Evolutionary conservation across 2,797 vertebrate genomes (phyloP), one percentile per base, ranked within the genome.

Genomic region (Melanotaenia nigrans): DNA sequence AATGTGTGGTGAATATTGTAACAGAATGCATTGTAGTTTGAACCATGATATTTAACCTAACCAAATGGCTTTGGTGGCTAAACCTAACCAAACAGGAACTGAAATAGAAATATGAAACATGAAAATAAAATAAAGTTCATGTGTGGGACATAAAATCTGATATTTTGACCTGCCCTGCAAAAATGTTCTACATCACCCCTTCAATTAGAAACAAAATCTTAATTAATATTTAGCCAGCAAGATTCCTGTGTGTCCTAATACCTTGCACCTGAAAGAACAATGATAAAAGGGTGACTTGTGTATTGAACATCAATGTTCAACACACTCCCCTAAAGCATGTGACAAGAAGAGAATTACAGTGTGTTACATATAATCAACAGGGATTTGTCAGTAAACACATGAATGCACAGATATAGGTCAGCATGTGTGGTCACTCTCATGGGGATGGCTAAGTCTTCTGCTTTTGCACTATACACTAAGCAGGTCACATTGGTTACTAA

Each of bases 401-500:
- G 55, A 35, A 58, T 30, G 55, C 8, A 9, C 24, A 20, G 20
- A 75, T 56, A 53, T 32, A 32, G 28, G 13, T 68, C 61, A 30
- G 14, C 13, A 59, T 61, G 40, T 38, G 59, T 9, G 1, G 22
- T 59, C 30, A 8, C 32, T 53, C 22, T 67, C 20, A 36, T 16
- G 20, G 18, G 30, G 18, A 11, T 54, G 4, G 18, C 4, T 18
- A 18, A 32, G 22, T 65, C 28, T 0, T 20, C 14, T 51, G 42
- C 13, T 47, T 20, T 25, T 58, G 64, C 7, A 59, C 45, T 33
- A 30, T 42, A 18, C 33, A 59, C 33, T 54, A 36, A 65, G 30
- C 28, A 60, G 32, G 53, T n/a, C 33, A 47, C 1, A 55, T 36
- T 49, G 71, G 53, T 57, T 56, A 56, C 38, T 68, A 69, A 64